These are phyloP conservation scores for Glyphotaelius pellucidus DNA, from an alignment of 2,888 invertebrate species.

Conservation along the genomic window DNA sequence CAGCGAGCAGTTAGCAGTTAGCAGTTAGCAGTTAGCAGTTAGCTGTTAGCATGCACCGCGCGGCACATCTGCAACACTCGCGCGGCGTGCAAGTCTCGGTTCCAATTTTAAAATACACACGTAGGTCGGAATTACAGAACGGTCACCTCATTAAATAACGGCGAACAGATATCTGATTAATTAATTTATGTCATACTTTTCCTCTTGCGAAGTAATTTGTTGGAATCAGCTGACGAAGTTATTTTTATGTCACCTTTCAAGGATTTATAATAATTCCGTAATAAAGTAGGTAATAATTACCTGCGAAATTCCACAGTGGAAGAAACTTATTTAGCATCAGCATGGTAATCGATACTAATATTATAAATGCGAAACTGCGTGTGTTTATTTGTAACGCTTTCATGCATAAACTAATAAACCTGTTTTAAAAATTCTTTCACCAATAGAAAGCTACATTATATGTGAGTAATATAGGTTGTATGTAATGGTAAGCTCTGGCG, in stretches of 20 bases:
- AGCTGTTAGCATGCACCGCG: not conserved
- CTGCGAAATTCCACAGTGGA: too few relatives aligned
- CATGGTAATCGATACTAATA: too few relatives aligned
- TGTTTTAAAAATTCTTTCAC: too few relatives aligned
- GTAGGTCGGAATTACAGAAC: slow-evolving; percentile 4
- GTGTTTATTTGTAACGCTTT: too few relatives aligned
- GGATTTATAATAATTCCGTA: not conserved
- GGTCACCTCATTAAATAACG: not conserved
- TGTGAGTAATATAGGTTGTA: too few relatives aligned
- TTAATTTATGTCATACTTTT: not conserved
- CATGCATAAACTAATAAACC: too few relatives aligned
- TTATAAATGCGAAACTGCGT: too few relatives aligned
- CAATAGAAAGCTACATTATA: too few relatives aligned
- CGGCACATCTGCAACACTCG: not conserved
- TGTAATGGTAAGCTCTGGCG: too few relatives aligned
- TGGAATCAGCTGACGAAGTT: not conserved
- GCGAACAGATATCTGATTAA: not conserved
- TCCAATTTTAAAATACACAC: slow-evolving; percentile 27
- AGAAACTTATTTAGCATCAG: too few relatives aligned
- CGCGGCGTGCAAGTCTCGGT: slow-evolving; percentile 24
- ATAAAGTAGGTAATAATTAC: not conserved
- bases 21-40: not conserved
- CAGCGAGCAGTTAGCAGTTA: not conserved
- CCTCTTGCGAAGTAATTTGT: not conserved
- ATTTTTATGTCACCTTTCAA: not conserved